Evolutionary conservation across 2,113 vertebrate species (phyloP).

Genomic region (Lanius collurio): DNA sequence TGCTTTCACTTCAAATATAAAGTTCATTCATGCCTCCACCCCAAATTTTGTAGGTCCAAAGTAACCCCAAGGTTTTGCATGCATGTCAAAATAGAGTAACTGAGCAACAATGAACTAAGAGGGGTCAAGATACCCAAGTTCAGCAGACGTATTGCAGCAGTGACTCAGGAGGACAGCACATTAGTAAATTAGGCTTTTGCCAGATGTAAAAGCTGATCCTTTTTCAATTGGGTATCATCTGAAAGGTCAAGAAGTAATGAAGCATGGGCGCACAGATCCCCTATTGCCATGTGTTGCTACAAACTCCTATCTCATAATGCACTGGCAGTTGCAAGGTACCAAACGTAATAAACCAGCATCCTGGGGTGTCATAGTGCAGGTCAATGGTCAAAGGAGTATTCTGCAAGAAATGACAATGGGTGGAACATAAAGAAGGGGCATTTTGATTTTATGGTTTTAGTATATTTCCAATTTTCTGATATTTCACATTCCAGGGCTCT

Average conservation of each 20-base stretch:
- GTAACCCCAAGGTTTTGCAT: neutral
- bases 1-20: neutral
- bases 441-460: neutral
- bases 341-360: constrained; percentile 35
- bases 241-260: constrained; percentile 71
- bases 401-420: neutral
- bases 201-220: constrained; percentile 71
- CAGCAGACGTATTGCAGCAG: constrained; percentile 35
- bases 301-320: constrained; percentile 53
- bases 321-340: constrained; percentile 40
- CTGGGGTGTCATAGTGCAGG: neutral
- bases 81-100: neutral
- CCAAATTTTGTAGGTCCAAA: neutral
- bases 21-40: neutral
- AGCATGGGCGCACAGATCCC: constrained; percentile 50
- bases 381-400: neutral
- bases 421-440: neutral
- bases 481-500: constrained; percentile 53
- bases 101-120: constrained; percentile 3
- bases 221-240: constrained; percentile 68
- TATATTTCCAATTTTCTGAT: neutral
- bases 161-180: constrained; percentile 58
- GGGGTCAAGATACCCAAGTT: constrained; percentile 54
- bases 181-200: constrained; percentile 68
- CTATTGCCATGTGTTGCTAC: constrained; percentile 64